Percentiles rank a stretch among this genome's conserved stretches.
Evolutionary conservation across 2,113 vertebrate species (phyloP).

Genomic region (Calyptomena viridis): DNA sequence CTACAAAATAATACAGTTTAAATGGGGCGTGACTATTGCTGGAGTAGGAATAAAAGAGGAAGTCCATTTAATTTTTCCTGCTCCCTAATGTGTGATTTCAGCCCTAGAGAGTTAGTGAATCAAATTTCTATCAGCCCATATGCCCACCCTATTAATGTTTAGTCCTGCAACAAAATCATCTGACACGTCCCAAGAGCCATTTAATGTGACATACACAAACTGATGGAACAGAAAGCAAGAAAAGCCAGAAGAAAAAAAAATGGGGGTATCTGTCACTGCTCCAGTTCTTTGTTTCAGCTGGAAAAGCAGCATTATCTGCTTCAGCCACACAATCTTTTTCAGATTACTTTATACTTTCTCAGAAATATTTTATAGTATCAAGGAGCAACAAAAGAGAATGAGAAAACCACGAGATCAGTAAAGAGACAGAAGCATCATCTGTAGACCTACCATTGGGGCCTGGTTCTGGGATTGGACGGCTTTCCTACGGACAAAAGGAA

Average conservation of each 20-base stretch:
- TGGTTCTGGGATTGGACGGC: constrained; percentile 76
- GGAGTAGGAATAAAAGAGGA: background rate
- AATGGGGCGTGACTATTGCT: background rate
- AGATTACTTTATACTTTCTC: background rate
- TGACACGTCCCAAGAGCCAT: background rate
- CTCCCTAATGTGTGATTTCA: background rate
- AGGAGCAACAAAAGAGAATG: background rate
- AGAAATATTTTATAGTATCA: background rate
- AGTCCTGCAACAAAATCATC: background rate
- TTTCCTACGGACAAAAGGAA: constrained; percentile 68
- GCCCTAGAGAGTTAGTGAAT: background rate
- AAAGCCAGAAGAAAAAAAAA: background rate
- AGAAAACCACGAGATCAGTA: background rate
- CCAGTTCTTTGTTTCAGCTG: background rate
- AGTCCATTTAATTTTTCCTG: background rate
- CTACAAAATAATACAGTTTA: background rate
- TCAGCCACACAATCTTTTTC: background rate
- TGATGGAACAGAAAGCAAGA: background rate
- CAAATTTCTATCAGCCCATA: background rate
- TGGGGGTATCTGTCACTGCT: background rate
- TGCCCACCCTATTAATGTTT: background rate
- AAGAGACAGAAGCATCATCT: background rate
- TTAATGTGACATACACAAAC: background rate
- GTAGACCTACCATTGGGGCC: constrained; percentile 74
- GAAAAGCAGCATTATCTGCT: background rate